Percentiles rank a stretch among this genome's conserved stretches.
phyloP scores from a whole-genome alignment of 2,888 invertebrate species.

The Allacma fusca region DNA sequence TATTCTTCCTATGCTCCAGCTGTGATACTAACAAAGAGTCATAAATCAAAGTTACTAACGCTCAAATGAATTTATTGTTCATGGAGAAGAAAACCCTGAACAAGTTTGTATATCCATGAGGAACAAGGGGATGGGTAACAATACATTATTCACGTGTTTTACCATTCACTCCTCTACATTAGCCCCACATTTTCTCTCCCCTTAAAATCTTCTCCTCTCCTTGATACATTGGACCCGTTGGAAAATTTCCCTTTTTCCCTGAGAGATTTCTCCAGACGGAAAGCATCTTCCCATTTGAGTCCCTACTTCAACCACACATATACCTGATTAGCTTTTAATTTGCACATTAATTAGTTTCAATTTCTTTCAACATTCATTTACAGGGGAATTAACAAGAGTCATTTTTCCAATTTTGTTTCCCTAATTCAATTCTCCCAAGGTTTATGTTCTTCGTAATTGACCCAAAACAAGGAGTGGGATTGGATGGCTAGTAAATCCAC shows the following conservation, averaged over 20 bases:
- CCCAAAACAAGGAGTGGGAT: no score
- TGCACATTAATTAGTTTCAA: no score
- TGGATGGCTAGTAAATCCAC: no score
- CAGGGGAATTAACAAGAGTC: no score
- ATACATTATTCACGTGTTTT: conserved; percentile 28
- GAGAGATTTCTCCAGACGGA: not conserved
- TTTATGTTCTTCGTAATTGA: no score
- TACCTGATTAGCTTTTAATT: no score
- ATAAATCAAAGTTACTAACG: conserved; percentile 46
- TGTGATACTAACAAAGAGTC: conserved; percentile 37
- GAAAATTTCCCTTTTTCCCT: not conserved
- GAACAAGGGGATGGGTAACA: conserved; percentile 2
- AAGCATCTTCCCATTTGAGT: not conserved
- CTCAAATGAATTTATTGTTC: conserved; percentile 46
- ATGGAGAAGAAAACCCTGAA: conserved; percentile 31
- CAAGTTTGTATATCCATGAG: not conserved
- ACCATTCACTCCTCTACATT: conserved; percentile 6
- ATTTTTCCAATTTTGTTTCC: no score
- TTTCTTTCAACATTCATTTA: no score
- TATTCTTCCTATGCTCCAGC: conserved; percentile 20
- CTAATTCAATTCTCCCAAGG: no score
- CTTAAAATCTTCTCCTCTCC: no score
- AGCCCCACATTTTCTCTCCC: not conserved
- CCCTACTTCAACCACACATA: no score
- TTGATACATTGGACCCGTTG: no score